Base-by-base conservation (phyloP, 2,113 vertebrate genomes). In the Chloropsis cyanopogon region DNA sequence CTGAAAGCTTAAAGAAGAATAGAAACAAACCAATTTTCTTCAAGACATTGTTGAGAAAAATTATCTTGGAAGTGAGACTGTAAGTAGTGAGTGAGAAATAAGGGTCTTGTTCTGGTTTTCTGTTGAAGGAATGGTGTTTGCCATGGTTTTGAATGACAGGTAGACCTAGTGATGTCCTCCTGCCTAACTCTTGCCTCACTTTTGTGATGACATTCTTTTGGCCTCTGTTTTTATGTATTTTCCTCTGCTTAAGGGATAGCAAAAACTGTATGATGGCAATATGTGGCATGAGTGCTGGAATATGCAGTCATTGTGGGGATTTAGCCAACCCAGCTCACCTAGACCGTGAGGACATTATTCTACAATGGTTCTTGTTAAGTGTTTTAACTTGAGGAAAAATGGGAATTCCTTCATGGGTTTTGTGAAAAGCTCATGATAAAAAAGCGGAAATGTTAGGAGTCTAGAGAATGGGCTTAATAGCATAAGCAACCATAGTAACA, bases 11-110 rank as follows among this genome's bases (percentile, higher is more conserved):
- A 68, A 77, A 65, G 56, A 46, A 80, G 66, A 75, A 77, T 47
- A 63, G 63, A 83, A 92, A 77, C 70, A 86, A 94, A 54, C 12
- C 16, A 20, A 31, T 94, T 86, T 93, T 92, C 56, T 84, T 86
- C 22, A n/a, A 92, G 83, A 81, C 64, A 23, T 42, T 77, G 47
- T 59, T 70, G 68, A 73, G 71, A 93, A 93, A 88, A 93, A 50
- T 60, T 0, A 17, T 73, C 29, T 16, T 92, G 49, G 8, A 85
- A 79, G 82, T 65, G 61, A 90, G n/a, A 82, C 41, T 84, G 14
- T 64, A 85, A 82, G 21, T 44, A 65, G 41, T 42, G 37, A 72
- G 46, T 33, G 33, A 82, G 79, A 83, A 92, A 52, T 77, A n/a
- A 70, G 24, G 16, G 19, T 80, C 31, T 86, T 72, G 23, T 19